These are phyloP conservation scores for Knipowitschia caucasica DNA, from an alignment of 2,797 vertebrate genomes.

Conservation along the genomic window DNA sequence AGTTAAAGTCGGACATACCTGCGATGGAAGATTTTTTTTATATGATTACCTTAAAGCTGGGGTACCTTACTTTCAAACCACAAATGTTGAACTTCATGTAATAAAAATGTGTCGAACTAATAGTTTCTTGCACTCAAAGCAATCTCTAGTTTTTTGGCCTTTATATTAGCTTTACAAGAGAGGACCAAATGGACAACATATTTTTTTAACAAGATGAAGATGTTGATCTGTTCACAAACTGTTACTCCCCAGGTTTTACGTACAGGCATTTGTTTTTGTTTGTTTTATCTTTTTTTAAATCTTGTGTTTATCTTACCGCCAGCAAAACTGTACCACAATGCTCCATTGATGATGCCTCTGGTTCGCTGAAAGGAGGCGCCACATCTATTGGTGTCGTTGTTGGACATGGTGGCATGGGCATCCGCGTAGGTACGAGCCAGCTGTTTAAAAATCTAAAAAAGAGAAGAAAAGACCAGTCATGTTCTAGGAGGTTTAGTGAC, in stretches of 20 bases:
- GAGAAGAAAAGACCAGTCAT: neutral
- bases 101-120: too few relatives aligned
- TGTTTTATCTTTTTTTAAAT: neutral
- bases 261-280: neutral
- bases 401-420: conserved; percentile 87
- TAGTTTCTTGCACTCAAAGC: too few relatives aligned
- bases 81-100: too few relatives aligned
- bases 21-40: neutral
- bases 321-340: conserved; percentile 95
- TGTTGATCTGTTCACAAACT: too few relatives aligned
- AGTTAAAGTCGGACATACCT: conserved; percentile 99
- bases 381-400: conserved; percentile 86
- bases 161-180: too few relatives aligned
- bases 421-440: conserved; percentile 90
- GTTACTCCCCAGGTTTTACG: too few relatives aligned
- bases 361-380: conserved; percentile 86
- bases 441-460: conserved; percentile 83
- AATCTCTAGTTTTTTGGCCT: too few relatives aligned
- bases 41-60: too few relatives aligned
- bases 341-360: conserved; percentile 92
- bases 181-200: too few relatives aligned
- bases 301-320: conserved; percentile 85
- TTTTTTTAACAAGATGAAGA: too few relatives aligned
- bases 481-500: too few relatives aligned
- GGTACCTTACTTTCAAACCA: neutral